A percentile compares a stretch with the other conserved stretches of the same genome.
Evolutionary conservation across 2,113 vertebrate genomes (phyloP).

Genomic region (Herpetotheres cachinnans): DNA sequence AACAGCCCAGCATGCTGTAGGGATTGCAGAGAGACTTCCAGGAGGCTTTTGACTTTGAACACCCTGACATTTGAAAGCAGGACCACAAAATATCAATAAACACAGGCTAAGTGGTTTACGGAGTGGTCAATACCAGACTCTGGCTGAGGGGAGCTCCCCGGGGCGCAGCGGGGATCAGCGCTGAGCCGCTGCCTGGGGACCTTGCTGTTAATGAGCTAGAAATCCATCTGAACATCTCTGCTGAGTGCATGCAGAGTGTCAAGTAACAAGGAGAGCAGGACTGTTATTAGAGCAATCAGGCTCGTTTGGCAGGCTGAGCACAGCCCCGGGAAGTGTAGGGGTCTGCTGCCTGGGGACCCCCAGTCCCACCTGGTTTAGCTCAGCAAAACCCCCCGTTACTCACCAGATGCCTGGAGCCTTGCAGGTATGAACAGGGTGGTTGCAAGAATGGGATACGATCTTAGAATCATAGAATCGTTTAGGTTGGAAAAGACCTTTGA

Average conservation of each 20-base stretch:
- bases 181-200: background rate
- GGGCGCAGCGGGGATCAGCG: background rate
- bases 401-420: background rate
- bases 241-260: rapidly evolving
- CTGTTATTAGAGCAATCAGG: rapidly evolving
- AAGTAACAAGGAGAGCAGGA: background rate
- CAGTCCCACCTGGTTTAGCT: background rate
- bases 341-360: background rate
- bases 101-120: background rate
- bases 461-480: no score
- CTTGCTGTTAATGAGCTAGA: background rate
- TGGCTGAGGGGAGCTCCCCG: background rate
- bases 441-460: background rate
- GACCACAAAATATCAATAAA: background rate
- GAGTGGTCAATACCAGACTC: background rate
- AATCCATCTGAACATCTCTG: background rate
- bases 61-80: background rate
- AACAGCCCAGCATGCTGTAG: background rate
- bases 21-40: background rate
- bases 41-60: background rate
- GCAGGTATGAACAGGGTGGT: rapidly evolving
- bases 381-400: background rate
- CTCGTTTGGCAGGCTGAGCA: rapidly evolving
- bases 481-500: no score
- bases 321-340: background rate